Evolutionary conservation across 2,797 vertebrate genomes (phyloP).

Genomic region (Remorina albescens): DNA sequence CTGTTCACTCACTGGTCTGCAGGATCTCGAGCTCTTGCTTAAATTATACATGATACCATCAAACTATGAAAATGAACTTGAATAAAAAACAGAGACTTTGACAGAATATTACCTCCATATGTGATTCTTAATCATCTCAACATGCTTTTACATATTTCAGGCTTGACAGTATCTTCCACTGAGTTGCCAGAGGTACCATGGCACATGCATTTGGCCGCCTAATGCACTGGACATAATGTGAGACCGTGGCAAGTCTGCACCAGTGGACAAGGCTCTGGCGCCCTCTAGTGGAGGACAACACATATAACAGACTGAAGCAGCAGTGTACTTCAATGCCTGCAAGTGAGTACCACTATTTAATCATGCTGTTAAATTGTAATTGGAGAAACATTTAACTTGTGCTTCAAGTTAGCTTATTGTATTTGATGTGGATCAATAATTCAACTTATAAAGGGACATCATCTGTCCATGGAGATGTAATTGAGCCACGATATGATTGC

Average conservation of each 20-base stretch:
- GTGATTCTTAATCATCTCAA: background rate
- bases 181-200: background rate
- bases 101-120: background rate
- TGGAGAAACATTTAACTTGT: background rate
- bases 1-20: background rate
- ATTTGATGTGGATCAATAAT: background rate
- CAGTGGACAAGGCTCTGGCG: background rate
- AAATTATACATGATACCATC: background rate
- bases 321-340: background rate
- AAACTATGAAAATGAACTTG: background rate
- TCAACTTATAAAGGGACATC: background rate
- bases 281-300: conserved; percentile 52
- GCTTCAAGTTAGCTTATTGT: background rate
- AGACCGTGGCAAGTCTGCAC: background rate
- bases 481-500: too few relatives aligned
- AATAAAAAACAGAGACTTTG: background rate
- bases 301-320: background rate
- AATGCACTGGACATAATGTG: background rate
- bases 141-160: background rate
- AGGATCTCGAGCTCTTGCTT: background rate
- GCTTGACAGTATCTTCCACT: background rate
- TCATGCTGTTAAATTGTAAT: background rate
- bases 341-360: background rate
- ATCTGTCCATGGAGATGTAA: background rate
- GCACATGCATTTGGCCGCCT: background rate